Conservation (phyloP, 2,113 vertebrate species). For the Nothocercus julius region DNA sequence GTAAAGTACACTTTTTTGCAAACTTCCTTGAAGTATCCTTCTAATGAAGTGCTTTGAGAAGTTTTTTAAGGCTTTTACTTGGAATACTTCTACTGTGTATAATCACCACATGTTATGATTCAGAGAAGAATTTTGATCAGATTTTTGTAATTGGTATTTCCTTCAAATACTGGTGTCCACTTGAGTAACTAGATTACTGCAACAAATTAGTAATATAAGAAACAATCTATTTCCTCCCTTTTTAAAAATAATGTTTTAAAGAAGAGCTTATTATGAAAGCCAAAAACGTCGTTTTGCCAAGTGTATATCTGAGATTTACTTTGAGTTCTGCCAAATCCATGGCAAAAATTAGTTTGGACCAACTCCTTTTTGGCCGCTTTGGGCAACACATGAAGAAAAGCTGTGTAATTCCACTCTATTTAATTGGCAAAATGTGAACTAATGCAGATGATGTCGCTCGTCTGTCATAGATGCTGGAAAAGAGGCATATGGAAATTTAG, state of each 20-base stretch:
- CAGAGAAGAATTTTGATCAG: not conserved
- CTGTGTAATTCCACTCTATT: not conserved
- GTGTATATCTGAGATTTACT: not conserved
- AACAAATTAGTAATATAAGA: not conserved
- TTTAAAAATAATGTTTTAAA: not conserved
- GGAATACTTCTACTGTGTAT: not conserved
- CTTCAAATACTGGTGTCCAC: not conserved
- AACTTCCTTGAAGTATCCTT: not conserved
- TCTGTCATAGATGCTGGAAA: not conserved
- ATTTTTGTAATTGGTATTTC: not conserved
- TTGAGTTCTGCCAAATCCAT: not conserved
- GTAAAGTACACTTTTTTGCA: not conserved
- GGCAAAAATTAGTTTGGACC: not conserved
- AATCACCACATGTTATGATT: not conserved
- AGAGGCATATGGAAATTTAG: not conserved
- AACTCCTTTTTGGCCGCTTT: not conserved
- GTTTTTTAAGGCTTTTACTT: not conserved
- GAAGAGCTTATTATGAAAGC: not conserved
- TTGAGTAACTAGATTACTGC: not conserved
- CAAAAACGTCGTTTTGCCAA: not conserved
- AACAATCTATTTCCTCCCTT: not conserved
- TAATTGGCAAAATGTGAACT: not conserved
- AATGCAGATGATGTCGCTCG: not conserved
- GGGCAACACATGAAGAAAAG: not conserved
- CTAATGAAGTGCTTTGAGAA: not conserved